Evolutionary conservation across 2,113 vertebrate species (phyloP).

Genomic region (Ramphastos sulfuratus): DNA sequence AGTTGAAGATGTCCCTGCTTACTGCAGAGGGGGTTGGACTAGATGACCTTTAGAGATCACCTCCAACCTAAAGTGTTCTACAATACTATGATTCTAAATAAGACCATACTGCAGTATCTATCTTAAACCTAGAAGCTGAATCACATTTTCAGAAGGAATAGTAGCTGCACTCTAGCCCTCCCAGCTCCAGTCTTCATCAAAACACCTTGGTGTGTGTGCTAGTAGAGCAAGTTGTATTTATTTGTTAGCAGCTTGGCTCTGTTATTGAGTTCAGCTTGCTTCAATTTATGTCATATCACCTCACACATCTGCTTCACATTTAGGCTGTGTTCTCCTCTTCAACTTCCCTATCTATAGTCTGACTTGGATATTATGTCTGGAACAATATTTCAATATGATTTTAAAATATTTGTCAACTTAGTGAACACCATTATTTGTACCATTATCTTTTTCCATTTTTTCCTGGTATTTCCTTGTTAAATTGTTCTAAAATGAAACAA

Average conservation of each 20-base stretch:
- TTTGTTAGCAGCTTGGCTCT: neutral
- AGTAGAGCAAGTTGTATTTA: neutral
- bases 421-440: neutral
- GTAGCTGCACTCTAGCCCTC: neutral
- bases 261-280: neutral
- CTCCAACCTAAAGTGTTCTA: too few relatives aligned
- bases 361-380: neutral
- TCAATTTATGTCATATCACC: neutral
- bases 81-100: neutral
- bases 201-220: rapidly evolving
- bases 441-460: neutral
- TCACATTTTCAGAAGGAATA: neutral
- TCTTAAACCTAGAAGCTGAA: neutral
- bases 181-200: neutral
- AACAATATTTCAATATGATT: neutral
- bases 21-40: too few relatives aligned
- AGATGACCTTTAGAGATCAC: too few relatives aligned
- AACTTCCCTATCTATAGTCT: neutral
- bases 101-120: neutral
- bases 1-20: too few relatives aligned
- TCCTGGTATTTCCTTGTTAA: neutral
- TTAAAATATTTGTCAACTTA: neutral
- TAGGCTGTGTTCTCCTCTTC: neutral
- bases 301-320: neutral
- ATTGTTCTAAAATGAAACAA: neutral